Evolutionary conservation across 2,797 vertebrate species (phyloP).

Genomic region (Mycteria americana): DNA sequence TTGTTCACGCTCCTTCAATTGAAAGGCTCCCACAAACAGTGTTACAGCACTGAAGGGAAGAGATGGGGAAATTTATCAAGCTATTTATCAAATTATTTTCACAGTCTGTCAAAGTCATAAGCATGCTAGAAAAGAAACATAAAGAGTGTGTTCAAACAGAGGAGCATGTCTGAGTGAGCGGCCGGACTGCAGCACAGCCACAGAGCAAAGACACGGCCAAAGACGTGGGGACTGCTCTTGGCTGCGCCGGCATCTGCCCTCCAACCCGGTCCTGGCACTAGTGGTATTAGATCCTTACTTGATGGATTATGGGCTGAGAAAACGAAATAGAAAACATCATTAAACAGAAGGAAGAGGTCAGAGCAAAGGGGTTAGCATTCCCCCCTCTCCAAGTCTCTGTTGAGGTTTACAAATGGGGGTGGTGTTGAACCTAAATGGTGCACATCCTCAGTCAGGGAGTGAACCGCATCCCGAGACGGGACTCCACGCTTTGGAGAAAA

Average conservation of each 20-base stretch:
- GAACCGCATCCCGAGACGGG: accelerated
- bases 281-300: neutral
- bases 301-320: neutral
- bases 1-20: conserved; percentile 45
- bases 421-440: neutral
- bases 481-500: neutral
- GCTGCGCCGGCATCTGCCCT: neutral
- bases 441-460: accelerated
- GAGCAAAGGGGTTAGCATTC: neutral
- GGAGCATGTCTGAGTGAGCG: neutral
- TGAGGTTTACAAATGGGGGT: neutral
- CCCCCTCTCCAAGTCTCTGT: neutral
- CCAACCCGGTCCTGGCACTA: neutral
- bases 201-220: neutral
- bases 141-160: neutral
- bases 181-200: neutral
- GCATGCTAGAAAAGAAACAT: neutral
- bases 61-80: conserved; percentile 58
- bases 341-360: neutral
- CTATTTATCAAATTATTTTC: conserved; percentile 58
- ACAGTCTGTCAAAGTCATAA: conserved; percentile 47
- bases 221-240: neutral
- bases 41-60: conserved; percentile 11
- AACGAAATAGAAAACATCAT: neutral
- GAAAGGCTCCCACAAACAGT: conserved; percentile 36